These are phyloP conservation scores for Cerastis leucographa DNA, from an alignment of 2,888 invertebrate genomes.

Conservation along the genomic window DNA sequence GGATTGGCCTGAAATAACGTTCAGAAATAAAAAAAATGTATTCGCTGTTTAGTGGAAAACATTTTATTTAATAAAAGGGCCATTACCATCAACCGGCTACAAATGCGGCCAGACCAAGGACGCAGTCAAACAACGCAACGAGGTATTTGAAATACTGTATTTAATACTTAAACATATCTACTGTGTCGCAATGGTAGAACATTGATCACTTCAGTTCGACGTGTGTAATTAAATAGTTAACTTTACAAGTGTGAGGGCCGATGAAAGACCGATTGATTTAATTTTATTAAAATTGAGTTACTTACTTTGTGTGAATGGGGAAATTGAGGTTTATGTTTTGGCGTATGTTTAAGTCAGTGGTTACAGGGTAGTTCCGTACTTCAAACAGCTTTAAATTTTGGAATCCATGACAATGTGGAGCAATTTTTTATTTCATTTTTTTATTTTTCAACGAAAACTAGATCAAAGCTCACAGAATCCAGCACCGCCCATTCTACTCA, in stretches of 20 bases:
- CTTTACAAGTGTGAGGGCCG: constrained; percentile 9
- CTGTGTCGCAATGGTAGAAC: no score
- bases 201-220: constrained; percentile 20
- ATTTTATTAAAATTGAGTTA: constrained; percentile 32
- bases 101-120: no score
- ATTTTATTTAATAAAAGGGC: no score
- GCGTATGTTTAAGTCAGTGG: neutral
- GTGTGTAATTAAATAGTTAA: constrained; percentile 35
- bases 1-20: no score
- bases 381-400: neutral
- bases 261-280: constrained; percentile 17
- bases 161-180: no score
- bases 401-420: neutral
- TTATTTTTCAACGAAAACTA: neutral
- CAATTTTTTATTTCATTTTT: neutral
- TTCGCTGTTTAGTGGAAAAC: no score
- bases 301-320: constrained; percentile 6
- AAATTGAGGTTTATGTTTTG: neutral
- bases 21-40: no score
- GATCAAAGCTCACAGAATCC: neutral
- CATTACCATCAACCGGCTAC: no score
- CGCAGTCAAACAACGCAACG: no score
- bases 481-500: neutral
- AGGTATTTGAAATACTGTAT: no score
- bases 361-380: neutral